phyloP scores from a whole-genome alignment of 2,797 vertebrate genomes.

The Kryptopterus vitreolus region DNA sequence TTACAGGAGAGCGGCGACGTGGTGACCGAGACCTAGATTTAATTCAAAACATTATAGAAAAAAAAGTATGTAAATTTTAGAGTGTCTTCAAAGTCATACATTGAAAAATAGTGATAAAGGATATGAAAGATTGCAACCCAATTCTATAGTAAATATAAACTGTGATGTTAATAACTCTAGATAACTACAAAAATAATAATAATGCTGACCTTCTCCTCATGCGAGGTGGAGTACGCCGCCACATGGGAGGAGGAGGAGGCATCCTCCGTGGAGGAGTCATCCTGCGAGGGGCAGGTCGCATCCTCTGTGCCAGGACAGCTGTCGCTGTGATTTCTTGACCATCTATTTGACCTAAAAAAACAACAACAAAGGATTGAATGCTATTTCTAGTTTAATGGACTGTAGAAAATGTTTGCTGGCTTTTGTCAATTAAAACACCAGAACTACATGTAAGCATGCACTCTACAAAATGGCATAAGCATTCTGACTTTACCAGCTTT shows the following conservation, averaged over 20 bases:
- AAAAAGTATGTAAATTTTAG: not conserved
- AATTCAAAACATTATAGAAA: not conserved
- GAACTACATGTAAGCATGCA: not conserved
- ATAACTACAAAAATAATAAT: too few relatives aligned
- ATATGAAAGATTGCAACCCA: not conserved
- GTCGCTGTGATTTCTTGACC: slow-evolving; percentile 87
- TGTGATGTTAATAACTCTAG: not conserved
- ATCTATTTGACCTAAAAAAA: slow-evolving; percentile 79
- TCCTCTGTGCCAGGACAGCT: slow-evolving; percentile 78
- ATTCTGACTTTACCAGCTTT: not conserved
- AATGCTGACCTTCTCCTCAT: slow-evolving; percentile 82
- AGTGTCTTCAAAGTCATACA: not conserved
- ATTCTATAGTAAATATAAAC: not conserved
- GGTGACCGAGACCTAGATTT: slow-evolving; percentile 87
- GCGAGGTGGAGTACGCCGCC: slow-evolving; percentile 84
- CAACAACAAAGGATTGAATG: not conserved
- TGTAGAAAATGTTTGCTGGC: not conserved
- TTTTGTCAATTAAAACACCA: not conserved
- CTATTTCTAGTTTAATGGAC: not conserved
- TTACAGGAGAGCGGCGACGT: slow-evolving; percentile 85
- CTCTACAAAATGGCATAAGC: not conserved
- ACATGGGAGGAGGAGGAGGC: slow-evolving; percentile 84
- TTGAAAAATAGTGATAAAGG: not conserved
- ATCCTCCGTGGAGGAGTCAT: slow-evolving; percentile 82
- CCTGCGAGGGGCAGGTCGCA: slow-evolving; percentile 71